A percentile compares a stretch with the other conserved stretches of the same genome.
Evolutionary conservation across 2,797 vertebrate species (phyloP).

Genomic region (Neosilurus hyrtlii): DNA sequence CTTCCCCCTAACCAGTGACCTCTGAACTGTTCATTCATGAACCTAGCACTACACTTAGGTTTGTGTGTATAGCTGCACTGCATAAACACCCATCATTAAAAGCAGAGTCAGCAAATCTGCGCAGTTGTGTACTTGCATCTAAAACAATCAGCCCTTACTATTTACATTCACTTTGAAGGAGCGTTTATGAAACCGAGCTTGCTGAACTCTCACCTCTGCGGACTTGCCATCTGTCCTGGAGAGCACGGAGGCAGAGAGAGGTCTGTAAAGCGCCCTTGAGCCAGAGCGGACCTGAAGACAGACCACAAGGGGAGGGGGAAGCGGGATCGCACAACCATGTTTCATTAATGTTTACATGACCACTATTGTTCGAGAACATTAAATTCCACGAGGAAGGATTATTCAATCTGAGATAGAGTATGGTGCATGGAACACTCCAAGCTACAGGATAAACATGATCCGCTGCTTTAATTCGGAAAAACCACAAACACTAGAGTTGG

Average conservation of each 20-base stretch:
- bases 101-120: neutral
- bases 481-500: neutral
- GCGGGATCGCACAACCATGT: neutral
- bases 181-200: neutral
- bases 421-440: neutral
- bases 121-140: no score
- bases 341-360: neutral
- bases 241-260: conserved; percentile 76
- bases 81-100: neutral
- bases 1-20: neutral
- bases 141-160: neutral
- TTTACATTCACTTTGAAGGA: neutral
- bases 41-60: neutral
- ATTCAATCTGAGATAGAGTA: neutral
- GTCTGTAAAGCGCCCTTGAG: conserved; percentile 78
- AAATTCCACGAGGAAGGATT: neutral
- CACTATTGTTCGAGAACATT: neutral
- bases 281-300: conserved; percentile 78
- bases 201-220: conserved; percentile 76
- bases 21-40: neutral
- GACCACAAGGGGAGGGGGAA: neutral
- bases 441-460: no score
- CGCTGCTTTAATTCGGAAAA: neutral
- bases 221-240: conserved; percentile 71
- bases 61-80: neutral